Percentiles rank a stretch among this genome's conserved stretches.
Evolutionary conservation across 2,113 vertebrate genomes (phyloP).

Genomic region (Cettia cetti): DNA sequence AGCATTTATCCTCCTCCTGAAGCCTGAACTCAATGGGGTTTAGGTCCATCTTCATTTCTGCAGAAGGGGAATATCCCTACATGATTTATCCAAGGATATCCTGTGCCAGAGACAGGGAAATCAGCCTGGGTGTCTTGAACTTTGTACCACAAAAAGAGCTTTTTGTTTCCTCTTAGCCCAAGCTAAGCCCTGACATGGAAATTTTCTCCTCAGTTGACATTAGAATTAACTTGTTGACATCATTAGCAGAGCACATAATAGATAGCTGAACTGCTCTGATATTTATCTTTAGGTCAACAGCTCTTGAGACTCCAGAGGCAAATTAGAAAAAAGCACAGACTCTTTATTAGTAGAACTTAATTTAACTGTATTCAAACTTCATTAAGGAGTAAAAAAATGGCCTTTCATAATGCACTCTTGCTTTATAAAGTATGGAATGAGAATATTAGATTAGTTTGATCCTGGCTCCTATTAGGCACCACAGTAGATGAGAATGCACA

Average conservation of each 20-base stretch:
- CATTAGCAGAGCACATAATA: not conserved
- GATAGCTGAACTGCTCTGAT: not conserved
- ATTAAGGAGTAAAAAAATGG: conserved; percentile 1
- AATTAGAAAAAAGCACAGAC: not conserved
- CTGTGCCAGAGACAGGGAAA: not conserved
- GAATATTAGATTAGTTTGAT: conserved; percentile 48
- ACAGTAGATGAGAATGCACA: conserved; percentile 32
- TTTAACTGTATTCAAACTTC: conserved; percentile 48
- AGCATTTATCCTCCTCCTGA: not conserved
- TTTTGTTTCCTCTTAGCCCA: not conserved
- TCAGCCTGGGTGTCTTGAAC: not conserved
- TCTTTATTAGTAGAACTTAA: conserved; percentile 38
- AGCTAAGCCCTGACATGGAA: not conserved
- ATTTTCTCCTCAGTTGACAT: not conserved
- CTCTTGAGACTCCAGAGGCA: conserved; percentile 1
- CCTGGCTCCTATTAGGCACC: conserved; percentile 23
- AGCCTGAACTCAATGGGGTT: not conserved
- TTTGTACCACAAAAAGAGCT: not conserved
- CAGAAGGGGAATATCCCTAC: not conserved
- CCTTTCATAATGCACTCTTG: conserved; percentile 13
- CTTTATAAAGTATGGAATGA: conserved; percentile 34
- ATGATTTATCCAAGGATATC: not conserved
- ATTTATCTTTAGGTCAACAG: conserved; percentile 36
- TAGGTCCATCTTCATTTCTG: not conserved
- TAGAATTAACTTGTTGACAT: conserved; percentile 33